phyloP scores from a whole-genome alignment of 1,140 invertebrate species.

The Teleopsis dalmanni region DNA sequence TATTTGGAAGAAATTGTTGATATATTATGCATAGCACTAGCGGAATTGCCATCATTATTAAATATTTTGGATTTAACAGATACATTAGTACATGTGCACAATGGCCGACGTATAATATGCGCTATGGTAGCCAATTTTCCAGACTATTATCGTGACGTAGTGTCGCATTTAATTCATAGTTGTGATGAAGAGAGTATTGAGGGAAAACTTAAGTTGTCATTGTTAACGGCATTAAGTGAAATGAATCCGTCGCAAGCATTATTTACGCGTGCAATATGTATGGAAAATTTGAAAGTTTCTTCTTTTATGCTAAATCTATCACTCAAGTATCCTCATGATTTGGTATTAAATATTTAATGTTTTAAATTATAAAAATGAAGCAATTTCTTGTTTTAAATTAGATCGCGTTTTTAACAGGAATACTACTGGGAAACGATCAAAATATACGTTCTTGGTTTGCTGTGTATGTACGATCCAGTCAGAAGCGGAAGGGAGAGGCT shows the following conservation, averaged over 20 bases:
- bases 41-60: slow-evolving; percentile 81
- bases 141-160: slow-evolving; percentile 87
- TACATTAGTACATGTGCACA: slow-evolving; percentile 81
- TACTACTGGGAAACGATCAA: slow-evolving; percentile 85
- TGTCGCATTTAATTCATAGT: slow-evolving; percentile 72
- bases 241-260: slow-evolving; percentile 85
- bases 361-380: background rate
- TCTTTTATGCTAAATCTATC: slow-evolving; percentile 43
- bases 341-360: slow-evolving; percentile 23
- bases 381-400: slow-evolving; percentile 31
- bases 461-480: slow-evolving; percentile 80
- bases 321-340: slow-evolving; percentile 36
- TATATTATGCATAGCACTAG: slow-evolving; percentile 87
- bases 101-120: slow-evolving; percentile 83
- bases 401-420: slow-evolving; percentile 83
- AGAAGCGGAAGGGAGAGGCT: slow-evolving; percentile 77
- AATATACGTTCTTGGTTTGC: slow-evolving; percentile 87
- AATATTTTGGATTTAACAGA: slow-evolving; percentile 78
- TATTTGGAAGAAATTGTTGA: slow-evolving; percentile 93
- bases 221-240: slow-evolving; percentile 73
- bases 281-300: slow-evolving; percentile 83
- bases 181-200: slow-evolving; percentile 83
- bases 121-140: slow-evolving; percentile 87
- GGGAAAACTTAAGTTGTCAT: slow-evolving; percentile 61
- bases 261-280: slow-evolving; percentile 72